These are phyloP conservation scores for Baryphthengus martii DNA, from an alignment of 2,113 vertebrate genomes.

Conservation along the genomic window DNA sequence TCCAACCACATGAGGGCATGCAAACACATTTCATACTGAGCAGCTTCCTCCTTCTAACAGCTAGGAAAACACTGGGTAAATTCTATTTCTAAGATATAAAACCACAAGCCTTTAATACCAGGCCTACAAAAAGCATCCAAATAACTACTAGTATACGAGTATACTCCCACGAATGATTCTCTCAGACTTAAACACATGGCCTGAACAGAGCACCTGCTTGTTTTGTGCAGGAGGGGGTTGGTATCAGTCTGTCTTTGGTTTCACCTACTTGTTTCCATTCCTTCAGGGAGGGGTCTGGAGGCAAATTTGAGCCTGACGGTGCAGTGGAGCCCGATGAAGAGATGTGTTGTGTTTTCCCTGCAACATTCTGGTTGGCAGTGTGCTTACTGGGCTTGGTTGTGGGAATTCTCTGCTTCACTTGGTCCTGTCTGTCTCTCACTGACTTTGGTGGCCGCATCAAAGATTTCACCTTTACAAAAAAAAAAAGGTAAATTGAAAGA, in stretches of 20 bases:
- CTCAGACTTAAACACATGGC: neutral
- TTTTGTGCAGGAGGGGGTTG: fast-evolving
- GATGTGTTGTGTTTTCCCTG: neutral
- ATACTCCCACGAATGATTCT: neutral
- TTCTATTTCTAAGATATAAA: neutral
- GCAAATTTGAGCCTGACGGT: constrained; percentile 3
- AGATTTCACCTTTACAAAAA: constrained; percentile 82
- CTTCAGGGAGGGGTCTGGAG: constrained; percentile 58
- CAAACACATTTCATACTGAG: neutral
- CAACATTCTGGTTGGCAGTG: neutral
- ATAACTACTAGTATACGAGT: neutral
- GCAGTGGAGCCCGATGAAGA: neutral
- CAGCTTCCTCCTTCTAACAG: neutral
- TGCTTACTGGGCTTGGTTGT: neutral
- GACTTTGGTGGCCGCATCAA: constrained; percentile 80
- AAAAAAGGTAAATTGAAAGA: neutral
- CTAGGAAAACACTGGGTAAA: neutral
- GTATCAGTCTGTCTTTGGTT: neutral
- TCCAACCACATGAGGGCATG: constrained; percentile 17
- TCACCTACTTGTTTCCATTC: constrained; percentile 91
- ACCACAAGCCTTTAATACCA: neutral
- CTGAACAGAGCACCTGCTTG: neutral
- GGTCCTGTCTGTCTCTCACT: constrained; percentile 47
- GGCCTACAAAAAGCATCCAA: neutral
- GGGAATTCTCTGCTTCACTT: neutral